Conservation (phyloP, 2,113 vertebrate species). For the Zapus hudsonius region DNA sequence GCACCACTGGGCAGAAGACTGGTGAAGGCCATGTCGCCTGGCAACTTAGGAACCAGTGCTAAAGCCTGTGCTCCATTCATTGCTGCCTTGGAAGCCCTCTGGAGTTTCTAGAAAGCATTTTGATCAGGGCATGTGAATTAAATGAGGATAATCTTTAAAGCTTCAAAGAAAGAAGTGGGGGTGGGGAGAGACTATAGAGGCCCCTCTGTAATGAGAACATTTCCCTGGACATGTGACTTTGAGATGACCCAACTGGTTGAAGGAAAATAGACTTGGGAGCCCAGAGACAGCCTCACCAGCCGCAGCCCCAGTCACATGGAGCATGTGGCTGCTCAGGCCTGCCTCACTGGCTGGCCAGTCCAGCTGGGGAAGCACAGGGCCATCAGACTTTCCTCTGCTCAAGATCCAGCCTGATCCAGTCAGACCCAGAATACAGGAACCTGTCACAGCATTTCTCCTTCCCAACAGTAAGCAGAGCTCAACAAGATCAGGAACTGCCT, state of each 20-base stretch:
- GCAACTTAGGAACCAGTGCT: background rate
- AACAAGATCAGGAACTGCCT: constrained; percentile 38
- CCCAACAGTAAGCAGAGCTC: background rate
- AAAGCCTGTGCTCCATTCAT: background rate
- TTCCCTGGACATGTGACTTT: constrained; percentile 49
- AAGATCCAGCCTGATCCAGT: background rate
- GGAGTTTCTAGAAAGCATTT: constrained; percentile 64
- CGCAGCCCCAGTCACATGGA: background rate
- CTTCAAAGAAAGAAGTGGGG: constrained; percentile 60
- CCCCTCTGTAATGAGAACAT: constrained; percentile 62
- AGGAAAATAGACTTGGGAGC: constrained; percentile 18
- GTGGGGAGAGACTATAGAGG: too few species aligned
- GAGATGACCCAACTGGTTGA: constrained; percentile 47
- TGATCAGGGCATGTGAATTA: constrained; percentile 62
- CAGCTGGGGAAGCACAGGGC: background rate
- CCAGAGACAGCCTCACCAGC: background rate
- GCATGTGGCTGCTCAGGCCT: accelerated
- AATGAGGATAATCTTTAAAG: constrained; percentile 60
- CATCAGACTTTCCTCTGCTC: background rate
- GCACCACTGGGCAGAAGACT: background rate
- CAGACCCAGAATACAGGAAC: too few species aligned
- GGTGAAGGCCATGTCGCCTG: background rate
- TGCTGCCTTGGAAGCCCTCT: background rate
- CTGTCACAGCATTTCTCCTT: background rate
- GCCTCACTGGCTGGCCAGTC: background rate